Conservation (phyloP, 2,888 invertebrate species). For the Ormia ochracea region DNA sequence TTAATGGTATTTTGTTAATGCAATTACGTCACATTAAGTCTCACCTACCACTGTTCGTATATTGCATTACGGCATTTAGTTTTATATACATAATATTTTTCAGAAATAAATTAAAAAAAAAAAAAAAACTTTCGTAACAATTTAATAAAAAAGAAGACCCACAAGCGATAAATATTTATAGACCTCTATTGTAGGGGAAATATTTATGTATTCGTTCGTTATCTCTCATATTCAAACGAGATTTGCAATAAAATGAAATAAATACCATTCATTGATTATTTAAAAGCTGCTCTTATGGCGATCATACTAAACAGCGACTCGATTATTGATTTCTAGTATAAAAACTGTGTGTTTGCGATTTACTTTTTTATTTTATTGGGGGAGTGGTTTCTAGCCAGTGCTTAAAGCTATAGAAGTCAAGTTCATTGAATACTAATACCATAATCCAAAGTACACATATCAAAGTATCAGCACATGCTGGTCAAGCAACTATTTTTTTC, state of each 20-base stretch:
- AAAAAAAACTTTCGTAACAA: background rate
- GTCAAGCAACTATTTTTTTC: constrained; percentile 12
- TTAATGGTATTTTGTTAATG: background rate
- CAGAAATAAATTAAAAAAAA: background rate
- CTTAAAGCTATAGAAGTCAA: constrained; percentile 37
- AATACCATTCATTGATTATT: constrained; percentile 12
- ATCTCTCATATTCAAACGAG: constrained; percentile 33
- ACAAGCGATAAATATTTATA: constrained; percentile 14
- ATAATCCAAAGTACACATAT: background rate
- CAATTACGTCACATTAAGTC: background rate
- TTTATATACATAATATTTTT: background rate
- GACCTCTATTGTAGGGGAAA: background rate
- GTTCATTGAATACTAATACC: constrained; percentile 45
- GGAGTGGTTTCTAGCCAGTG: background rate
- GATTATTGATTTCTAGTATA: background rate
- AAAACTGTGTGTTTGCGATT: background rate
- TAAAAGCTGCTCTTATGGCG: background rate
- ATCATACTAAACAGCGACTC: background rate
- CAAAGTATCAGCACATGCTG: constrained; percentile 38
- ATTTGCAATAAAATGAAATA: background rate
- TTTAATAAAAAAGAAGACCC: background rate
- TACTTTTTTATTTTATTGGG: background rate
- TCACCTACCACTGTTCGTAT: background rate
- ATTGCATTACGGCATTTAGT: background rate
- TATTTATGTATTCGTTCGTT: background rate